Percentiles rank a stretch among this genome's conserved stretches.
Evolutionary conservation across 2,888 invertebrate species (phyloP).

Genomic region (Caenorhabditis uteleia): DNA sequence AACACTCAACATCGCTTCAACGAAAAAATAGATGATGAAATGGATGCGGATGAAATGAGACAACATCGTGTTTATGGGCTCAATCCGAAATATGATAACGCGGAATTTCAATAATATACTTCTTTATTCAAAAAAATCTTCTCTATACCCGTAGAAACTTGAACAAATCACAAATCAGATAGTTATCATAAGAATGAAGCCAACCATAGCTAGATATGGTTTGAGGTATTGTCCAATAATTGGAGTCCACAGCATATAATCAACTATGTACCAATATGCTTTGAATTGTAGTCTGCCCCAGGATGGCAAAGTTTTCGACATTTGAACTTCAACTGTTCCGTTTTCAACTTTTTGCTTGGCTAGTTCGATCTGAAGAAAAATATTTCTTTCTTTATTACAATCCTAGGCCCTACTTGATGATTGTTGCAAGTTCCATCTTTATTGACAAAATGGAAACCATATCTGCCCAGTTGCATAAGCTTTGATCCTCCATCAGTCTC

Average conservation of each 20-base stretch:
- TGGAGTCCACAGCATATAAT: slow-evolving; percentile 63
- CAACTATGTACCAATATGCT: slow-evolving; percentile 68
- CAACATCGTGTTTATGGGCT: slow-evolving; percentile 23
- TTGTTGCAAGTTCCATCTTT: slow-evolving; percentile 63
- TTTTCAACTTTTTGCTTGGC: slow-evolving; percentile 62
- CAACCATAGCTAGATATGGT: slow-evolving; percentile 67
- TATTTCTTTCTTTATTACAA: not conserved
- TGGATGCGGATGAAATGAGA: slow-evolving; percentile 21
- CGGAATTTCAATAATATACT: not conserved
- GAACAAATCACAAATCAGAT: slow-evolving; percentile 36
- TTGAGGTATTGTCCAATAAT: slow-evolving; percentile 63
- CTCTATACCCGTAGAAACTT: not conserved
- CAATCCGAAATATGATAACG: slow-evolving; percentile 12
- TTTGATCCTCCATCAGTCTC: slow-evolving; percentile 68
- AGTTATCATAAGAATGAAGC: slow-evolving; percentile 68
- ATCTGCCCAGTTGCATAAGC: slow-evolving; percentile 64
- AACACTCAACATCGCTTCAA: slow-evolving; percentile 4
- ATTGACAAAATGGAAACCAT: slow-evolving; percentile 68
- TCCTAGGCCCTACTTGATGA: slow-evolving; percentile 31
- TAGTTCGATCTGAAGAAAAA: slow-evolving; percentile 44
- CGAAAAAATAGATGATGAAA: slow-evolving; percentile 19
- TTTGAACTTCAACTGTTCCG: slow-evolving; percentile 61
- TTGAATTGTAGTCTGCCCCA: slow-evolving; percentile 61
- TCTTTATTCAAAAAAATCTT: not conserved
- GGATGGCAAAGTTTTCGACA: slow-evolving; percentile 44